phyloP scores from a whole-genome alignment of 2,888 invertebrate genomes.

The Eristalis tenax region DNA sequence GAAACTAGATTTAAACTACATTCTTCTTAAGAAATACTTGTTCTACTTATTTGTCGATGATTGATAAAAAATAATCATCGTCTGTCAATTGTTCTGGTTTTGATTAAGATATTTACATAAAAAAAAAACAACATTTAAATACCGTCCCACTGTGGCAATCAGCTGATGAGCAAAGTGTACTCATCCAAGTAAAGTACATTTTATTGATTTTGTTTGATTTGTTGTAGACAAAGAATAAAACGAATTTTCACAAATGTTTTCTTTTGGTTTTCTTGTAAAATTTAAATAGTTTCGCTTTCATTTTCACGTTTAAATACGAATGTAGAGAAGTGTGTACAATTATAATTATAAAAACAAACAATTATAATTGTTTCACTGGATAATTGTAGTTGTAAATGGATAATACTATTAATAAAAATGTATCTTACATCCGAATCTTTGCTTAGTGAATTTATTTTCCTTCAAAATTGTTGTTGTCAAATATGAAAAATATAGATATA shows the following conservation, averaged over 20 bases:
- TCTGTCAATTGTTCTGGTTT: neutral
- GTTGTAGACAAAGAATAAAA: conserved; percentile 41
- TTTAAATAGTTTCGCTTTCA: neutral
- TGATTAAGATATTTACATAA: conserved; percentile 34
- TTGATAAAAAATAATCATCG: neutral
- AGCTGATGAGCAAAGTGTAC: neutral
- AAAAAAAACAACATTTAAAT: neutral
- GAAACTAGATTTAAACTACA: conserved; percentile 56
- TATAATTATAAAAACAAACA: conserved; percentile 17
- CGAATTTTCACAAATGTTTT: neutral
- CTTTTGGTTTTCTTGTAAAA: conserved; percentile 7
- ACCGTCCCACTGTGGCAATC: conserved; percentile 11
- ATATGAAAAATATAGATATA: conserved; percentile 67
- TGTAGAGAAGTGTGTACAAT: conserved; percentile 32
- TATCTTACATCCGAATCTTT: conserved; percentile 56
- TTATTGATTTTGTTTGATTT: neutral
- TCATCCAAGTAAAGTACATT: conserved; percentile 4
- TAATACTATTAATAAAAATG: conserved; percentile 47
- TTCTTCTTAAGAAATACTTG: conserved; percentile 32
- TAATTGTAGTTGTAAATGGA: conserved; percentile 41
- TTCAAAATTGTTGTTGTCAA: conserved; percentile 44
- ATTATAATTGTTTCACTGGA: conserved; percentile 7
- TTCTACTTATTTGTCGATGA: neutral
- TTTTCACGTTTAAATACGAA: conserved; percentile 52
- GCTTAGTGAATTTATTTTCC: conserved; percentile 1